These are phyloP conservation scores for Galleria mellonella DNA, from an alignment of 1,140 invertebrate genomes.

Conservation along the genomic window DNA sequence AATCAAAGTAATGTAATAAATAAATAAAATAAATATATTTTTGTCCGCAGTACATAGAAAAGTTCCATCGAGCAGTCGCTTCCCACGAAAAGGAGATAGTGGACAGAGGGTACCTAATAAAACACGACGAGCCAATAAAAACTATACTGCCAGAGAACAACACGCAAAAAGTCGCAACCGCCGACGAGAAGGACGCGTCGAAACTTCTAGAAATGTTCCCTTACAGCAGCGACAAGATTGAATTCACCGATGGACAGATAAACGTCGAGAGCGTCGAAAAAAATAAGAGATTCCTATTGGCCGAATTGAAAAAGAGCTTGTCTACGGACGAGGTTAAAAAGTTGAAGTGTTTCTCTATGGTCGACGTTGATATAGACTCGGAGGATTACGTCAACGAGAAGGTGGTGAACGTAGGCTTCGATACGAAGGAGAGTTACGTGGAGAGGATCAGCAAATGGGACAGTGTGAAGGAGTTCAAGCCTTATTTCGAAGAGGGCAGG, in stretches of 20 bases:
- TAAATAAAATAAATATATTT: conserved; percentile 5
- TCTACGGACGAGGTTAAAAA: conserved; percentile 38
- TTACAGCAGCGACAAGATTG: conserved; percentile 25
- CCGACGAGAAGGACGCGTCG: conserved; percentile 9
- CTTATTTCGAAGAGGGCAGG: conserved; percentile 45
- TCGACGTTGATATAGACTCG: conserved; percentile 50
- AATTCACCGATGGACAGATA: conserved; percentile 24
- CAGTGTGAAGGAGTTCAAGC: conserved; percentile 29
- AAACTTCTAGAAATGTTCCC: conserved; percentile 46
- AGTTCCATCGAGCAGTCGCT: conserved; percentile 54
- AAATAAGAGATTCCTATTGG: conserved; percentile 52
- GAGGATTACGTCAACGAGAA: conserved; percentile 51
- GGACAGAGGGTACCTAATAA: conserved; percentile 44
- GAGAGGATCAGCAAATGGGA: conserved; percentile 21
- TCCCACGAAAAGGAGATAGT: conserved; percentile 51
- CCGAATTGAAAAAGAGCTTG: conserved; percentile 37
- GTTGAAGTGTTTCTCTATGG: conserved; percentile 55
- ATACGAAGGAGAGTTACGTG: conserved; percentile 35
- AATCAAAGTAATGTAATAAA: too few species aligned
- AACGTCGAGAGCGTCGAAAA: conserved; percentile 52
- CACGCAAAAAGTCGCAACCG: conserved; percentile 8
- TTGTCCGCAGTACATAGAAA: conserved; percentile 51
- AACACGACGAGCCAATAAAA: conserved; percentile 25
- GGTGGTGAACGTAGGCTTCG: conserved; percentile 47
- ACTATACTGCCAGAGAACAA: conserved; percentile 36